Evolutionary conservation across 2,113 vertebrate species (phyloP).

Genomic region (Labeo rohita): DNA sequence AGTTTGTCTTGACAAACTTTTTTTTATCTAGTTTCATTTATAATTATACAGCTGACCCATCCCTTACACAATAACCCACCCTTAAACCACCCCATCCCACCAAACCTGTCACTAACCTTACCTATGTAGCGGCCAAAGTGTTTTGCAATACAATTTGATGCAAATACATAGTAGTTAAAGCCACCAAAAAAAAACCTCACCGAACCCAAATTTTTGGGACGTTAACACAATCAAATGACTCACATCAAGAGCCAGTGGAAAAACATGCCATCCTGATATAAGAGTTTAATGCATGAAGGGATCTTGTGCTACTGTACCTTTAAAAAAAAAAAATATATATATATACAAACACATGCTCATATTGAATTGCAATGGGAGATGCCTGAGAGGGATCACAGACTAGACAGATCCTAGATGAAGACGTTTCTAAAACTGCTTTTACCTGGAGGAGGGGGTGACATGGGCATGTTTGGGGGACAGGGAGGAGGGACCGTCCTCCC

Average conservation of each 20-base stretch:
- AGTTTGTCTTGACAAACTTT: no score
- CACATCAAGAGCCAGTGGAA: not conserved
- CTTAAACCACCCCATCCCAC: no score
- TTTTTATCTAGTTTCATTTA: no score
- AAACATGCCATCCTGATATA: not conserved
- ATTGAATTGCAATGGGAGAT: constrained; percentile 11
- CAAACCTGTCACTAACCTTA: no score
- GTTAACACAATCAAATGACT: not conserved
- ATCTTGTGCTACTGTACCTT: constrained; percentile 21
- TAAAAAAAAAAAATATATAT: constrained; percentile 14
- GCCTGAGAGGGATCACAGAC: not conserved
- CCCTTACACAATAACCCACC: no score
- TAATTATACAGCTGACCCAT: no score
- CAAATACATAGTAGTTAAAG: no score
- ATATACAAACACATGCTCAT: not conserved
- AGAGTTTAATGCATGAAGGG: constrained; percentile 9
- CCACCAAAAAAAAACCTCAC: not conserved
- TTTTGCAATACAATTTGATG: no score
- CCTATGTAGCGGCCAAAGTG: no score
- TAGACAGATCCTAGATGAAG: not conserved
- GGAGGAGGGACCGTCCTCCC: constrained; percentile 77
- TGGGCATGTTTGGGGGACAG: constrained; percentile 44
- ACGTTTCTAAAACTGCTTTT: constrained; percentile 15
- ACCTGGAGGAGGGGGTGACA: constrained; percentile 61
- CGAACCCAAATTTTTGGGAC: not conserved